These are phyloP conservation scores for Chymomyza amoena DNA, from an alignment of 2,888 invertebrate species.

Conservation along the genomic window DNA sequence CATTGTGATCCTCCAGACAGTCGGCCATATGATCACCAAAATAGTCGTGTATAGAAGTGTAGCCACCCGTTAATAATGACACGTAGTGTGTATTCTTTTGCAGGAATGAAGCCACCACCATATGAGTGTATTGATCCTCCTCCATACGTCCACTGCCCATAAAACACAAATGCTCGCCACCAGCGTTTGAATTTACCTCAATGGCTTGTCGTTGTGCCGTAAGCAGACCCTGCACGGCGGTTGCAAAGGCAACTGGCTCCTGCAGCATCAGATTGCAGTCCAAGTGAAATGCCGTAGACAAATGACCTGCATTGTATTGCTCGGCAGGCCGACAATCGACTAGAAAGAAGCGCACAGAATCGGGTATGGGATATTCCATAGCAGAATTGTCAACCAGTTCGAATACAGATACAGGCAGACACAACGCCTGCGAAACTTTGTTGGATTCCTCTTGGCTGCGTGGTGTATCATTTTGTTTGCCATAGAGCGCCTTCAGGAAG, in stretches of 20 bases:
- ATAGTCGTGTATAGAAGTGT: conserved; percentile 89
- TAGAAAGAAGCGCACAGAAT: conserved; percentile 92
- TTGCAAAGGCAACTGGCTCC: conserved; percentile 95
- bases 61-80: conserved; percentile 94
- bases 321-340: conserved; percentile 98
- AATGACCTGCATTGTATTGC: conserved; percentile 97
- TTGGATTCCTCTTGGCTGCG: conserved; percentile 79
- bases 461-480: conserved; percentile 80
- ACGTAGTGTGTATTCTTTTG: conserved; percentile 96
- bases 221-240: conserved; percentile 92
- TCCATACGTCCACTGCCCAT: conserved; percentile 96
- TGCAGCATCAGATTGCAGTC: conserved; percentile 98
- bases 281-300: conserved; percentile 98
- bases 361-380: conserved; percentile 82
- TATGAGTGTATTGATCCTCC: conserved; percentile 97
- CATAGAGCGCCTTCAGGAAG: conserved; percentile 84
- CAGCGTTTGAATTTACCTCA: conserved; percentile 91
- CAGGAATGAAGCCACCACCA: conserved; percentile 98
- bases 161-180: conserved; percentile 93
- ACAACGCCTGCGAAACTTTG: conserved; percentile 83
- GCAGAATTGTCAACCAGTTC: conserved; percentile 93
- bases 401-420: conserved; percentile 96
- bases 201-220: conserved; percentile 93
- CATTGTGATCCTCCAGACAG: conserved; percentile 91
- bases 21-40: conserved; percentile 89